Evolutionary conservation across 2,888 invertebrate species (phyloP).

Genomic region (Ophion slaviceki): DNA sequence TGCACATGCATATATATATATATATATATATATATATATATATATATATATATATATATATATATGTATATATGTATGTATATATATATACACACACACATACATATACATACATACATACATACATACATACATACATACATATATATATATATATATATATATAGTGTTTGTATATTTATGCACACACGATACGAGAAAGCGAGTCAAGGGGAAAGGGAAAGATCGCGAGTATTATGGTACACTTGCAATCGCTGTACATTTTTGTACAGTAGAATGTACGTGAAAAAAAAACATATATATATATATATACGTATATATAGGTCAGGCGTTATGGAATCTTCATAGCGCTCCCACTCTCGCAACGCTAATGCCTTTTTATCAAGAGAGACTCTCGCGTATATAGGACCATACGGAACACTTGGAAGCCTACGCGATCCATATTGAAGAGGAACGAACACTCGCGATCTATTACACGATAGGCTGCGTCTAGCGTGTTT

Average conservation of each 20-base stretch:
- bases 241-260: constrained; percentile 40
- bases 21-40: too few relatives aligned
- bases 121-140: too few relatives aligned
- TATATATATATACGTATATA: neutral
- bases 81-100: too few relatives aligned
- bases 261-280: constrained; percentile 6
- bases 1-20: neutral
- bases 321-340: constrained; percentile 22
- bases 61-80: too few relatives aligned
- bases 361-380: constrained; percentile 8
- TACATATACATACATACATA: too few relatives aligned
- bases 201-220: constrained; percentile 60
- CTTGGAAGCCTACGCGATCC: constrained; percentile 35
- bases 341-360: constrained; percentile 15
- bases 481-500: neutral
- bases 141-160: too few relatives aligned
- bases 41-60: too few relatives aligned
- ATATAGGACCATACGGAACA: neutral
- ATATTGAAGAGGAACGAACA: constrained; percentile 24
- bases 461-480: constrained; percentile 42
- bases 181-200: constrained; percentile 38
- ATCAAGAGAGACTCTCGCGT: neutral
- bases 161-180: neutral
- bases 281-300: neutral
- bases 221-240: constrained; percentile 45